Percentiles rank a stretch among this genome's conserved stretches.
phyloP scores from a whole-genome alignment of 2,113 vertebrate genomes.

The Dasyornis broadbenti region DNA sequence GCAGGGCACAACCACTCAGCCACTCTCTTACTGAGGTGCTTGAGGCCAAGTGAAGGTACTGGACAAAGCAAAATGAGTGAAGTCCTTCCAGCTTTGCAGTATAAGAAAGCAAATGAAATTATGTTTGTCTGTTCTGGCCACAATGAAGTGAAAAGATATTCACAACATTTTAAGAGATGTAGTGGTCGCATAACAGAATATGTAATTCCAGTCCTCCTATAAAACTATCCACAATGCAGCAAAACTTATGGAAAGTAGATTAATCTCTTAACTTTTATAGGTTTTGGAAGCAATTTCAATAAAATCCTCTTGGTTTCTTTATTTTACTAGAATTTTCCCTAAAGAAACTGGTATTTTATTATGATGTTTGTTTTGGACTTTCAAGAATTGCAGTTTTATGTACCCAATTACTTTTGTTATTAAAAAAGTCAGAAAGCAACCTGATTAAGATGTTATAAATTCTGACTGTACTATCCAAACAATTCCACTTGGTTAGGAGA shows the following conservation, averaged over 20 bases:
- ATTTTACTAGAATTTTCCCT: not conserved
- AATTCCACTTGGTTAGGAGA: not conserved
- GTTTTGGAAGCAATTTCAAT: not conserved
- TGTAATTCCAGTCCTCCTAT: not conserved
- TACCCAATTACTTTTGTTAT: not conserved
- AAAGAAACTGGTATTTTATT: not conserved
- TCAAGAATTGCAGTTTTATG: not conserved
- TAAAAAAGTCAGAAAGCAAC: not conserved
- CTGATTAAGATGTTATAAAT: constrained; percentile 5
- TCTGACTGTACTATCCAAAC: not conserved
- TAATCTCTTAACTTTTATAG: not conserved
- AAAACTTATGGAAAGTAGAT: not conserved
- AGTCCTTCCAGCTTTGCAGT: not conserved
- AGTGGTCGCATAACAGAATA: not conserved
- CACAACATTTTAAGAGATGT: not conserved
- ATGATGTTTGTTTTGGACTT: not conserved
- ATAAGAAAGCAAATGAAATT: not conserved
- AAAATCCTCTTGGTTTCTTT: not conserved
- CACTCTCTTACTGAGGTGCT: rapidly evolving
- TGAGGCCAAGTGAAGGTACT: not conserved
- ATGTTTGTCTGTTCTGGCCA: not conserved
- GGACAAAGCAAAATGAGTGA: not conserved
- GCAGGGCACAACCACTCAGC: rapidly evolving
- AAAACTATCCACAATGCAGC: not conserved
- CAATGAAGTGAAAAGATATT: not conserved